Evolutionary conservation across 2,888 invertebrate species (phyloP).

Genomic region (Cyclophora albipunctata): DNA sequence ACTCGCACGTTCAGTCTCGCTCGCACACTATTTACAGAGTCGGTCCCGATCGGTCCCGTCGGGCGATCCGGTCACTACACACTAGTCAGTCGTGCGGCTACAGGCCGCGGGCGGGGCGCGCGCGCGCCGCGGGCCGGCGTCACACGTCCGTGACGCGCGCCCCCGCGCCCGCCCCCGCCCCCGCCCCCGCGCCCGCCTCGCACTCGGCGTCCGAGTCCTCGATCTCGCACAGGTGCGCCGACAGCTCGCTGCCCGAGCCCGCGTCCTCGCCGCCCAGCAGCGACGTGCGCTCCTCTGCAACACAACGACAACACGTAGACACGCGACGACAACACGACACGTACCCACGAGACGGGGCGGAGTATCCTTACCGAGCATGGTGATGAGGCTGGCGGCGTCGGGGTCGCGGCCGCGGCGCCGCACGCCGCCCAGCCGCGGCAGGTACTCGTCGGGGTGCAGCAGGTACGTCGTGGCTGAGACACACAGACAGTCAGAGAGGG

Average conservation of each 20-base stretch:
- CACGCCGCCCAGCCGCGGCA: slow-evolving; percentile 41
- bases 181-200: slow-evolving; percentile 40
- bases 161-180: slow-evolving; percentile 13
- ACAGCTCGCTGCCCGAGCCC: slow-evolving; percentile 88
- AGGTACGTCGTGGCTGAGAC: slow-evolving; percentile 80
- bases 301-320: neutral
- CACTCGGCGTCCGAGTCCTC: slow-evolving; percentile 89
- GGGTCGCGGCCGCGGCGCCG: slow-evolving; percentile 64
- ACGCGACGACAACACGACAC: neutral
- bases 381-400: slow-evolving; percentile 81
- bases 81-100: slow-evolving; percentile 8
- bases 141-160: slow-evolving; percentile 56
- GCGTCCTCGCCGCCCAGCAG: slow-evolving; percentile 76
- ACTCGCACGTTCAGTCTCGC: neutral
- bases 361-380: slow-evolving; percentile 73
- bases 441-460: slow-evolving; percentile 88
- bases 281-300: slow-evolving; percentile 82
- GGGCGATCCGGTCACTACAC: neutral
- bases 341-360: neutral
- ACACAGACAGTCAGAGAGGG: neutral
- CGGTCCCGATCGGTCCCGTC: neutral
- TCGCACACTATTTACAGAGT: slow-evolving; percentile 2
- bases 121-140: slow-evolving; percentile 45
- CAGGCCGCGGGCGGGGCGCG: slow-evolving; percentile 8
- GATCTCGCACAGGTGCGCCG: slow-evolving; percentile 92